Evolutionary conservation across 2,888 invertebrate species (phyloP), one percentile per base, ranked within the genome.

Genomic region (Caenorhabditis panamensis): DNA sequence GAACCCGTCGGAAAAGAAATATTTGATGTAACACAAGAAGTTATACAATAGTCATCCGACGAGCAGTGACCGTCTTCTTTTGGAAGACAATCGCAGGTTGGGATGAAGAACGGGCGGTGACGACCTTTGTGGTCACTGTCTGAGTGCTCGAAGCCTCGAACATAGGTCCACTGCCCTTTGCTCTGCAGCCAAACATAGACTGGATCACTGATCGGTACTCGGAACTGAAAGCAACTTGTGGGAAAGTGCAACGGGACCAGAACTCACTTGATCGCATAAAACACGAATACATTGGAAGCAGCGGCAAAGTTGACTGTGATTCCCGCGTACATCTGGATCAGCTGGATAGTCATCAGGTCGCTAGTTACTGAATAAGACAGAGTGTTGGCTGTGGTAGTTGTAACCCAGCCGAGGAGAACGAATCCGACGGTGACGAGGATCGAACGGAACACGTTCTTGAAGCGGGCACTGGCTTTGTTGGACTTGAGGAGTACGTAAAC

Each of bases 251-350:
- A 8, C 1, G 9, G 49, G n/a, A 22, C 11, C 28, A 51, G 13
- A 22, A 53, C 76, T 68, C 26, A 83, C 83, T 83, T 83, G 44
- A 81, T 79, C 0, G 63, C 56, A 44, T 83, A 83, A 51, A 83
- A 83, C 3, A 82, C 81, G 22, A 83, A 83, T 26, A 82, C 69
- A 53, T 83, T 83, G 8, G 73, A 64, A 20, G 81, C 72, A 16
- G 76, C 72, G 3, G 83, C 69, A 11, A 67, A 54, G 47, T 83
- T 83, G 20, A 83, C 83, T 5, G 81, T 79, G 18, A 83, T 82
- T 18, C 83, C 83, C 20, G 83, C 83, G 47, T 83, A 83, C 79
- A 79, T 79, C 53, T 82, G 79, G 18, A 83, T 83, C 1, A 83
- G 20, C 18, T 66, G 53, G 24, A 64, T 53, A 1, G 62, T 66